phyloP scores from a whole-genome alignment of 2,797 vertebrate genomes.

The Lacerta agilis region DNA sequence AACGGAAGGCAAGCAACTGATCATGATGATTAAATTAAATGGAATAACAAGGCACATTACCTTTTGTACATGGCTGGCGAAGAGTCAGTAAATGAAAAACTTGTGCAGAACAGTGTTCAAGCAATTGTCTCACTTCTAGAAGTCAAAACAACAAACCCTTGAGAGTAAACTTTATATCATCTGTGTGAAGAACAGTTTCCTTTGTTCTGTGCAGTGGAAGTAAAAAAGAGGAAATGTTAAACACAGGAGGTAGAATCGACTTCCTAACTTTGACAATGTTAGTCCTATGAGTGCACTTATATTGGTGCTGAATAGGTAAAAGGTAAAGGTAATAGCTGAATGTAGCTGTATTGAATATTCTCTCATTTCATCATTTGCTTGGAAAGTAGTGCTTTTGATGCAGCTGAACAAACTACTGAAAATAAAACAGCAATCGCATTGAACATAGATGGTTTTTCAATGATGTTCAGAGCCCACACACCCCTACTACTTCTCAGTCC shows the following conservation, averaged over 20 bases:
- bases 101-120: conserved; percentile 7
- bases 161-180: conserved; percentile 1
- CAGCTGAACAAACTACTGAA: neutral
- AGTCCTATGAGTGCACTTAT: neutral
- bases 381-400: neutral
- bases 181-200: conserved; percentile 19
- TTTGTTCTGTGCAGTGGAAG: neutral
- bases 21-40: conserved; percentile 2
- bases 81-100: conserved; percentile 19
- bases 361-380: neutral
- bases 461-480: neutral
- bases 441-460: neutral
- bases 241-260: neutral
- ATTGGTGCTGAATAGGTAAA: neutral
- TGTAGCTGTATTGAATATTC: neutral
- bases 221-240: conserved; percentile 11
- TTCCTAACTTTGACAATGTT: neutral
- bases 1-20: conserved; percentile 4
- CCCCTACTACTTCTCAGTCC: neutral
- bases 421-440: neutral
- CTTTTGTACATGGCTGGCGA: neutral
- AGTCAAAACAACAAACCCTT: neutral
- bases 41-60: conserved; percentile 30
- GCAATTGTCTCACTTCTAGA: conserved; percentile 24
- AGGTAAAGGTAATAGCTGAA: neutral